Percentiles rank a stretch among this genome's conserved stretches.
These are phyloP conservation scores for Enteromius trimaculatus DNA, from an alignment of 2,797 vertebrate genomes.

Conservation along the genomic window DNA sequence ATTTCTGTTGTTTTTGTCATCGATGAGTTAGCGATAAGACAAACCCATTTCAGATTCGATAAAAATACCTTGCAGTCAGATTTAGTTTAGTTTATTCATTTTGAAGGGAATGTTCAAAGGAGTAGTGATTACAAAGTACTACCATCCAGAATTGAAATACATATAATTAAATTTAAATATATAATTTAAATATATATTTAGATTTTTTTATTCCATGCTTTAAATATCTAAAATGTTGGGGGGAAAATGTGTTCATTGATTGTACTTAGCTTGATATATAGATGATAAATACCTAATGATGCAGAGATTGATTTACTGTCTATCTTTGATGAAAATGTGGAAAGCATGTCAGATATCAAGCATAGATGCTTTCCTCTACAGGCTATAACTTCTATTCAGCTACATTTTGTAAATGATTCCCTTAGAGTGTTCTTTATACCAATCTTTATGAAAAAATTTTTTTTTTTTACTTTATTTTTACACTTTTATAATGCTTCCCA, in stretches of 20 bases:
- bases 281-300: slow-evolving; percentile 2
- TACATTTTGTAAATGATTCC: background rate
- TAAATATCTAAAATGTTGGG: too few species aligned
- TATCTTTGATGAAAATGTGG: slow-evolving; percentile 2
- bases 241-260: too few species aligned
- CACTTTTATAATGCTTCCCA: background rate
- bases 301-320: slow-evolving; percentile 3
- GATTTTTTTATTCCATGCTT: too few species aligned
- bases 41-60: background rate
- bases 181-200: too few species aligned
- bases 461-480: background rate
- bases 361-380: slow-evolving; percentile 3
- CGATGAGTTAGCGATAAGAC: slow-evolving; percentile 12
- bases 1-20: slow-evolving; percentile 28
- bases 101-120: background rate
- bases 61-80: background rate
- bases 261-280: background rate
- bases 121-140: background rate
- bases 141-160: background rate
- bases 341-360: background rate
- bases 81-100: background rate
- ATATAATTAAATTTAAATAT: too few species aligned
- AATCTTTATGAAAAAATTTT: background rate
- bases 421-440: background rate
- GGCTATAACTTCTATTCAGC: background rate